These are phyloP conservation scores for Bryconaethiops microstoma DNA, from an alignment of 2,797 vertebrate genomes.

Conservation along the genomic window DNA sequence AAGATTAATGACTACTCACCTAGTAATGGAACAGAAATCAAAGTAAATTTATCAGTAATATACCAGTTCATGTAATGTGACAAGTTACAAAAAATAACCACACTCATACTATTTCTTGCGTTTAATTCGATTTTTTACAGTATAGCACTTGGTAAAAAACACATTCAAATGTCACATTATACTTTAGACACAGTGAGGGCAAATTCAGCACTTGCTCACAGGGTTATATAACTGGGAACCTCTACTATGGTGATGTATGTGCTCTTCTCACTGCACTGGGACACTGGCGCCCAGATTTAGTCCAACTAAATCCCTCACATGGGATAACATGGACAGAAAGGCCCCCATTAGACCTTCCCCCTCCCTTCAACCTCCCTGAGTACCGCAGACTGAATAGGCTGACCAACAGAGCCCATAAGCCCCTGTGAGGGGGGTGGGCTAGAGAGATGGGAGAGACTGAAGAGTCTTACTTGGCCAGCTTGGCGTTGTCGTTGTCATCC, in stretches of 20 bases:
- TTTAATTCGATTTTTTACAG: conserved; percentile 1
- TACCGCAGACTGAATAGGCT: conserved; percentile 7
- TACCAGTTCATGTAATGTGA: neutral
- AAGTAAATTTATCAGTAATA: conserved; percentile 16
- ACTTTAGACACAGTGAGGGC: neutral
- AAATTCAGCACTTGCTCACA: conserved; percentile 5
- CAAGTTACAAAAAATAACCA: neutral
- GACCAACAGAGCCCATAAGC: conserved; percentile 17
- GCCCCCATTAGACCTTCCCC: conserved; percentile 6
- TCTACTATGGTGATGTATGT: conserved; percentile 60
- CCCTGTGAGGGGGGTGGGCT: conserved; percentile 24
- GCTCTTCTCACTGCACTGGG: conserved; percentile 56
- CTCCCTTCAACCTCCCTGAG: conserved; percentile 1
- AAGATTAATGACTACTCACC: conserved; percentile 28
- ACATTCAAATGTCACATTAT: neutral
- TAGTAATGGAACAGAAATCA: conserved; percentile 24
- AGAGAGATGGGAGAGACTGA: conserved; percentile 22
- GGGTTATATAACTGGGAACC: conserved; percentile 7
- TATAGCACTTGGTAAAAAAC: neutral
- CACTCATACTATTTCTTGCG: neutral
- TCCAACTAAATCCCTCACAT: conserved; percentile 61
- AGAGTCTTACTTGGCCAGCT: conserved; percentile 91
- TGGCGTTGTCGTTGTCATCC: conserved; percentile 93
- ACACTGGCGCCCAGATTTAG: conserved; percentile 61
- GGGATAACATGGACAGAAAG: conserved; percentile 33